These are phyloP conservation scores for Brachylomia viminalis DNA, from an alignment of 2,888 invertebrate genomes.

Conservation along the genomic window DNA sequence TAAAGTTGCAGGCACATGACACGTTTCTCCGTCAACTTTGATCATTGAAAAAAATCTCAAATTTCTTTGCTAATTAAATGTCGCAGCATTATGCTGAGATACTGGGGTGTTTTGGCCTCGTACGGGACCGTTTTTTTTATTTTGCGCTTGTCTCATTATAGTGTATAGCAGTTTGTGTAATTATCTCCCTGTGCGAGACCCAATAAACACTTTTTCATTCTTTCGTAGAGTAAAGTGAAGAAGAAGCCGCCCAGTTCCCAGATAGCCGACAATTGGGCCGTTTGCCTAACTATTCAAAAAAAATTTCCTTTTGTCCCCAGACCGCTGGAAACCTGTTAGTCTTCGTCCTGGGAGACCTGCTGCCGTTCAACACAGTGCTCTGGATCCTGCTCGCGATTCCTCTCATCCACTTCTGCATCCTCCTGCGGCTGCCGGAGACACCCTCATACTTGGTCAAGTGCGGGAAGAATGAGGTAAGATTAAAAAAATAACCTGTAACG, in stretches of 20 bases:
- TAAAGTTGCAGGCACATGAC: too few species aligned
- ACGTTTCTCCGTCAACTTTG: not conserved
- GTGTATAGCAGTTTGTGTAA: too few species aligned
- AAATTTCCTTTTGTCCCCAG: conserved; percentile 68
- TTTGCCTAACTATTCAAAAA: not conserved
- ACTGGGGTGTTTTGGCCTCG: too few species aligned
- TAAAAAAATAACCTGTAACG: not conserved
- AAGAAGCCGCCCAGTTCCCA: too few species aligned
- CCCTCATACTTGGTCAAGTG: conserved; percentile 85
- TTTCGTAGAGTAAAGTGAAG: not conserved
- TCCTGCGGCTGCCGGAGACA: conserved; percentile 83
- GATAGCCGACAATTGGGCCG: too few species aligned
- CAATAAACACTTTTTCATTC: not conserved
- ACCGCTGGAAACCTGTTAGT: conserved; percentile 84
- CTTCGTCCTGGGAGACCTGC: conserved; percentile 83
- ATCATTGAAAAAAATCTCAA: not conserved
- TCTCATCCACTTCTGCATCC: conserved; percentile 82
- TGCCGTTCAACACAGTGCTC: conserved; percentile 81
- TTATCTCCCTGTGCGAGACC: not conserved
- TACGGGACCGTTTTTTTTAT: not conserved
- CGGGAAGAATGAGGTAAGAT: conserved; percentile 81
- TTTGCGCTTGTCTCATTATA: not conserved
- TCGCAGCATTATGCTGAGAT: too few species aligned
- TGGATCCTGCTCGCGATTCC: conserved; percentile 87
- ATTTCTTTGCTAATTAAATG: too few species aligned